Percentiles rank a stretch among this genome's conserved stretches.
Conservation (phyloP, 2,888 invertebrate genomes). For the Hydropsyche betteni region DNA sequence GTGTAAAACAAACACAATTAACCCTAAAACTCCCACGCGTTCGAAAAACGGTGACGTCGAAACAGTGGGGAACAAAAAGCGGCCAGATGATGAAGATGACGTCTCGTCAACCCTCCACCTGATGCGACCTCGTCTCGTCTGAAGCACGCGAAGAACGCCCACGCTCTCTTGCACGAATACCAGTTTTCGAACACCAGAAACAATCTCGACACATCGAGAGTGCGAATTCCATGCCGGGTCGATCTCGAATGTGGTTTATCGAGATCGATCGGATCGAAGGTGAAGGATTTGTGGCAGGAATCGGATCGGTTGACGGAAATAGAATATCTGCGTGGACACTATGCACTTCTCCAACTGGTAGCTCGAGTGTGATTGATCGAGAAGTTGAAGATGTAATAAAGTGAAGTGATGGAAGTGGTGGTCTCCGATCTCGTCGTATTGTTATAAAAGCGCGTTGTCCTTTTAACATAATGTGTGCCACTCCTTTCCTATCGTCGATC, state of each 20-base stretch:
- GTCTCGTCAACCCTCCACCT: slow-evolving; percentile 29
- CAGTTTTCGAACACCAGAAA: slow-evolving; percentile 1
- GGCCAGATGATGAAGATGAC: not conserved
- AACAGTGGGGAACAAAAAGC: too few relatives aligned
- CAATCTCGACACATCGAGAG: not conserved
- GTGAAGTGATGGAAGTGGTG: slow-evolving; percentile 23
- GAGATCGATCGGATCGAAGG: too few relatives aligned
- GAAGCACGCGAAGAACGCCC: not conserved
- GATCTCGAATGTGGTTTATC: not conserved
- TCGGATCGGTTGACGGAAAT: too few relatives aligned
- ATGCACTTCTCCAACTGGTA: slow-evolving; percentile 3
- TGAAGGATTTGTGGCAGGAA: too few relatives aligned
- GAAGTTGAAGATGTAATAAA: not conserved
- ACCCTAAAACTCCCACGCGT: slow-evolving; percentile 12
- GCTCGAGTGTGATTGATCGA: not conserved
- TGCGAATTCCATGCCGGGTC: not conserved
- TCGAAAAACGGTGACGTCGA: not conserved
- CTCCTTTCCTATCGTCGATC: slow-evolving; percentile 38
- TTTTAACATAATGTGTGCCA: slow-evolving; percentile 36
- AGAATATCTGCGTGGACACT: not conserved
- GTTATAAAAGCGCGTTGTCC: slow-evolving; percentile 27
- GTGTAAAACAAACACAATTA: slow-evolving; percentile 39
- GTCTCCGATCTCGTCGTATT: not conserved
- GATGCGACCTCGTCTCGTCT: not conserved
- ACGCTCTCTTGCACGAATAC: not conserved